Conservation (phyloP, 1,140 invertebrate genomes). For the Saccostrea glomerata region DNA sequence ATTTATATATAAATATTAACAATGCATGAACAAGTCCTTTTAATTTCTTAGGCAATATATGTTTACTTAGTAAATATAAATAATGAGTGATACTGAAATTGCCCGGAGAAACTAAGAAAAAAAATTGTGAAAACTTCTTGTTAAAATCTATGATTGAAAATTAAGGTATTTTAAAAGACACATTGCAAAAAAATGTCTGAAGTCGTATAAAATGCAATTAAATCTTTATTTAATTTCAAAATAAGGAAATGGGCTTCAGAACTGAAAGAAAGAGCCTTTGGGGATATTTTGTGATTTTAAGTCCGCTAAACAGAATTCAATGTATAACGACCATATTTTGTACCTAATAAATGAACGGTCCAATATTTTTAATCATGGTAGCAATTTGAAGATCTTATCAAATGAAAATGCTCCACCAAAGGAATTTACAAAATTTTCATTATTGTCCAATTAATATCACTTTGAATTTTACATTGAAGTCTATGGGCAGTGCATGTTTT, state of each 20-base stretch:
- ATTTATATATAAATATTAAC: not conserved
- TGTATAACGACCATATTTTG: too few species aligned
- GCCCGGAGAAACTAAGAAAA: not conserved
- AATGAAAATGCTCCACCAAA: too few species aligned
- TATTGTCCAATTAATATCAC: too few species aligned
- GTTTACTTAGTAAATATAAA: constrained; percentile 3
- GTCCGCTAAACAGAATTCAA: not conserved
- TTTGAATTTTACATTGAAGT: too few species aligned
- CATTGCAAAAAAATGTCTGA: not conserved
- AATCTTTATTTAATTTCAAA: not conserved
- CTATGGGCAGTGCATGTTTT: too few species aligned
- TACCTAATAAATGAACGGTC: too few species aligned
- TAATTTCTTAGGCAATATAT: constrained; percentile 3
- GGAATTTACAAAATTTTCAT: too few species aligned
- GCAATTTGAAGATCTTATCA: too few species aligned
- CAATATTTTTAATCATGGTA: too few species aligned
- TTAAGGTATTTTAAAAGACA: not conserved
- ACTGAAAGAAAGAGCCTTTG: not conserved
- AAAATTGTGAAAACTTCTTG: not conserved
- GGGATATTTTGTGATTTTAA: constrained; percentile 13
- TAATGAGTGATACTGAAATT: not conserved
- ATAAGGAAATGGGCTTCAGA: not conserved
- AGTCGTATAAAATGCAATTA: not conserved
- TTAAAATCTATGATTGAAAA: not conserved
- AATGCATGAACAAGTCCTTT: not conserved